Conservation (phyloP, 2,797 vertebrate species). For the Fistularia commersonii region DNA sequence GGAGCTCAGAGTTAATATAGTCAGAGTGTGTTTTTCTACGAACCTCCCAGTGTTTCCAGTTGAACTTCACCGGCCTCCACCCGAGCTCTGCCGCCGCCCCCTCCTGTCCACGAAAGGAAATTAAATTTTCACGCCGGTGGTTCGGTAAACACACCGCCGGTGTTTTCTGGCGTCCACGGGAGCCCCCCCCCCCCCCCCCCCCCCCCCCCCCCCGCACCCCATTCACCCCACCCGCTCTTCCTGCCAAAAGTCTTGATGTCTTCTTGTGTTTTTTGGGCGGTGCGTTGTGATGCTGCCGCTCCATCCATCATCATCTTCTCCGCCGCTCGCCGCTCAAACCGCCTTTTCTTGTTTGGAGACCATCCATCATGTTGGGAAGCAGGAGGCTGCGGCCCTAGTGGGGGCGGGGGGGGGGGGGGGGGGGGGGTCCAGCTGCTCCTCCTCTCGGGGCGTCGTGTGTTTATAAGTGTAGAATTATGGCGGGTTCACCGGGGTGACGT, state of each 20-base stretch:
- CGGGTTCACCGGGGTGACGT: no score
- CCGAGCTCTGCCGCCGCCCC: neutral
- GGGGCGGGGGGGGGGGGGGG: no score
- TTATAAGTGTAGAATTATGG: no score
- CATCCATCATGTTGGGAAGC: conserved; percentile 68
- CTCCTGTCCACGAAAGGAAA: neutral
- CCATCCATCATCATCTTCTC: conserved; percentile 63
- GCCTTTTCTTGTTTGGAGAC: conserved; percentile 65
- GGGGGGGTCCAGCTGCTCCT: no score
- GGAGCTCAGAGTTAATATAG: neutral
- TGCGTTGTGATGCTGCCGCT: conserved; percentile 24
- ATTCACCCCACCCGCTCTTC: neutral
- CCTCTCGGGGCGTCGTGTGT: no score
- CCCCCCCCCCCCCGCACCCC: neutral
- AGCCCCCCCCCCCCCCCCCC: neutral
- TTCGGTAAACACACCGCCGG: conserved; percentile 24
- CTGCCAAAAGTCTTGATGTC: neutral
- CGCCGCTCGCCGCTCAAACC: conserved; percentile 55
- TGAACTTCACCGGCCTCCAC: no score
- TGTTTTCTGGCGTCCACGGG: no score
- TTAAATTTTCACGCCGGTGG: neutral
- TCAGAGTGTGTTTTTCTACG: neutral
- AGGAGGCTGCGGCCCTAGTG: no score
- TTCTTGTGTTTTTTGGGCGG: conserved; percentile 10
- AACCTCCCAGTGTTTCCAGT: no score